Conservation (phyloP, 2,797 vertebrate species). For the Falco cherrug region DNA sequence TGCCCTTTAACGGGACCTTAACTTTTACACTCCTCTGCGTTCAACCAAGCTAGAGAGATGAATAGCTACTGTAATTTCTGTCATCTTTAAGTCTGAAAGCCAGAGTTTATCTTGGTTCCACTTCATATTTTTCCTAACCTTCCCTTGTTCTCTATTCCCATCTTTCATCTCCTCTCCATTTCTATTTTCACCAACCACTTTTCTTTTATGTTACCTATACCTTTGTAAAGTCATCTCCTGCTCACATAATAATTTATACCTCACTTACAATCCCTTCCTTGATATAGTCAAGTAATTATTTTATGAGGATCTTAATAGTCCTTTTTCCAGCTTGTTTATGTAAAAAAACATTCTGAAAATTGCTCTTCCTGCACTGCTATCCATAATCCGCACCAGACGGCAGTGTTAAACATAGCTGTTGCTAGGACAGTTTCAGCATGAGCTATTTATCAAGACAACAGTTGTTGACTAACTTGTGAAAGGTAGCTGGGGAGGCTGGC, state of each 20-base stretch:
- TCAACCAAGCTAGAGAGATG: slow-evolving; percentile 9
- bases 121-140: slow-evolving; percentile 26
- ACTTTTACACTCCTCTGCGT: slow-evolving; percentile 51
- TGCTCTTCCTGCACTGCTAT: not conserved
- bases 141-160: not conserved
- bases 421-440: not conserved
- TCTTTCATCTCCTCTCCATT: not conserved
- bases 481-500: not conserved
- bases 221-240: not conserved
- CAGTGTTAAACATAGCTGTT: not conserved
- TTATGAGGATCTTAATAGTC: not conserved
- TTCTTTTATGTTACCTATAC: not conserved
- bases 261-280: not conserved
- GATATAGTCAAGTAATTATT: not conserved
- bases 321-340: not conserved
- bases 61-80: slow-evolving; percentile 37
- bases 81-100: slow-evolving; percentile 43
- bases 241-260: not conserved
- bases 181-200: not conserved
- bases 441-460: not conserved
- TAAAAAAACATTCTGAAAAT: not conserved
- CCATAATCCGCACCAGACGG: not conserved
- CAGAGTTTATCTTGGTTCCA: not conserved
- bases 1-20: slow-evolving; percentile 39
- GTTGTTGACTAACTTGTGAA: not conserved